Conservation (phyloP, 2,888 invertebrate species). For the Ophion costatus region DNA sequence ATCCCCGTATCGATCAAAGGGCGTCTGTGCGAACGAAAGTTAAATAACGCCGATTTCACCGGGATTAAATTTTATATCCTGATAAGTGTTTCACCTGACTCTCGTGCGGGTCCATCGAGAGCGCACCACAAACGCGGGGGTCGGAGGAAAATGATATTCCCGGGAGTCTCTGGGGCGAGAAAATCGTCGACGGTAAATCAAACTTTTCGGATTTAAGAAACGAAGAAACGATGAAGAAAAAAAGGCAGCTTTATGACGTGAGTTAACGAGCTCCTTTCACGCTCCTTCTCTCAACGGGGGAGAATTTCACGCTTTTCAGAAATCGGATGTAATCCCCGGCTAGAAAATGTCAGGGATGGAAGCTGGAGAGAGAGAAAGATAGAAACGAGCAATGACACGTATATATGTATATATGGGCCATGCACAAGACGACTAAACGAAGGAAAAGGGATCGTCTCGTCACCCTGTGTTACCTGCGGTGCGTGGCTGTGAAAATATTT, state of each 20-base stretch:
- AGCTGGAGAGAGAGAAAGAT: not conserved
- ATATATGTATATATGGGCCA: not conserved
- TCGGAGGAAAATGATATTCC: conserved; percentile 48
- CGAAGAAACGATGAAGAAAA: conserved; percentile 11
- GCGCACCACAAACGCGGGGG: conserved; percentile 46
- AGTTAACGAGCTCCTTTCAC: conserved; percentile 69
- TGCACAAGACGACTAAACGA: conserved; percentile 7
- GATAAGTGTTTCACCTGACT: conserved; percentile 46
- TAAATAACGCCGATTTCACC: not conserved
- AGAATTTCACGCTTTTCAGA: conserved; percentile 71
- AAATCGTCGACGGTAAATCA: conserved; percentile 58
- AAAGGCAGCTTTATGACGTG: conserved; percentile 64
- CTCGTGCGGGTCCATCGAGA: conserved; percentile 47
- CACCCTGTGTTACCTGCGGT: conserved; percentile 65
- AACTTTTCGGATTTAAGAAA: conserved; percentile 44
- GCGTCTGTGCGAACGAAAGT: not conserved
- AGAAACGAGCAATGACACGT: not conserved
- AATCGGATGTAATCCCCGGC: conserved; percentile 68
- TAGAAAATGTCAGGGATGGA: conserved; percentile 44
- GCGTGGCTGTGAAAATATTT: conserved; percentile 81
- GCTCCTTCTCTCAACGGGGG: conserved; percentile 58
- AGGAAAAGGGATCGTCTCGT: conserved; percentile 49
- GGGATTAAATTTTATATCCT: conserved; percentile 49
- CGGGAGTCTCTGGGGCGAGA: conserved; percentile 19
- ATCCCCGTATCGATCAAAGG: conserved; percentile 9